Conservation (phyloP, 2,797 vertebrate genomes). For the Rhinella marina region DNA sequence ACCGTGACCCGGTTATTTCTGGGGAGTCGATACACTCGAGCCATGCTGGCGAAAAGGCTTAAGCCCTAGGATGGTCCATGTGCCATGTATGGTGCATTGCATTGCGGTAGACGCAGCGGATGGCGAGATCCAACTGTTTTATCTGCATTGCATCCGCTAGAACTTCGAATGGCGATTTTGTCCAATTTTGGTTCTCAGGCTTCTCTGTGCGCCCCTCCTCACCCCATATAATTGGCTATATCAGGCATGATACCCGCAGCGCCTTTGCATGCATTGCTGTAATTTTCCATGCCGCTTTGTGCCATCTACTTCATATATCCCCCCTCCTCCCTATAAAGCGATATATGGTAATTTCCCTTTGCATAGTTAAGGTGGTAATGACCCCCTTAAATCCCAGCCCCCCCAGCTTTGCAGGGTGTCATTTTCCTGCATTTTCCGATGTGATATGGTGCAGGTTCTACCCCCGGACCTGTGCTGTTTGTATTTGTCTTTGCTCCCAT, state of each 20-base stretch:
- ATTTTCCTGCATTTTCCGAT: no score
- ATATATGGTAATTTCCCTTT: not conserved
- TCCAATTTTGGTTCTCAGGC: no score
- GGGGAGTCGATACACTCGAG: not conserved
- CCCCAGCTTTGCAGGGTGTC: not conserved
- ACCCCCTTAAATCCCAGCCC: not conserved
- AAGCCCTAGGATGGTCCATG: not conserved
- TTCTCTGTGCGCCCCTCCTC: no score
- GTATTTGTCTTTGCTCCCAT: conserved; percentile 48
- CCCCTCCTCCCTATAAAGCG: not conserved
- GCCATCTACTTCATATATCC: not conserved
- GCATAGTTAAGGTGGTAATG: not conserved
- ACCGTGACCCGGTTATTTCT: not conserved
- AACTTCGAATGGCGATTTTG: not conserved
- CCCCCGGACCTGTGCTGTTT: conserved; percentile 23
- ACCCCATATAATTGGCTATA: no score
- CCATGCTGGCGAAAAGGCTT: no score
- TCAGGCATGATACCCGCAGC: no score
- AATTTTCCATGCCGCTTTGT: not conserved
- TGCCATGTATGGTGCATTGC: not conserved
- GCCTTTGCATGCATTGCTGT: not conserved
- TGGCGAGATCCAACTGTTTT: not conserved
- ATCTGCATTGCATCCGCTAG: no score
- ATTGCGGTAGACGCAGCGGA: not conserved
- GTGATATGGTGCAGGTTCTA: no score